Base-by-base conservation (phyloP, 1,140 invertebrate genomes). In the Drosophila persimilis region DNA sequence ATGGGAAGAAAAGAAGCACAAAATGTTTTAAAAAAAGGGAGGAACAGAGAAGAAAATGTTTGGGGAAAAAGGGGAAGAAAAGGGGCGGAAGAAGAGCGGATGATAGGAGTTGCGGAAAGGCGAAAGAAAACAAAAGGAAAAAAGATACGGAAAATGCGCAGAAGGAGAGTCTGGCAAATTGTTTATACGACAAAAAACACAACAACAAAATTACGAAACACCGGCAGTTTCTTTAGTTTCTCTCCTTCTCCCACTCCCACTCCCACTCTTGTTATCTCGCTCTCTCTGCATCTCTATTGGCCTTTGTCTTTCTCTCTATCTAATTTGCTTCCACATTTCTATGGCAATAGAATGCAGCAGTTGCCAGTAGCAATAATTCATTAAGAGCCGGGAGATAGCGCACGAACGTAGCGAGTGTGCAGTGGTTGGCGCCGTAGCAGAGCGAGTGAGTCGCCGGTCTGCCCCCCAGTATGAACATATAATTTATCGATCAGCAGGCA, bases 161-260 rank as follows among this genome's bases (percentile, higher is more conserved):
- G 6, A 43, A 39, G 41, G 59, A 44, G 8, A 29, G n/a, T 9
- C 47, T 57, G 62, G 50, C 62, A 72, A 81, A 69, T 83, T 77
- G 55, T 70, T 64, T 62, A 72, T 63, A 57, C 59, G 58, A 62
- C 48, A 31, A 44, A 59, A 55, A 39, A 11, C 1, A 11, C 60
- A 72, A 20, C 20, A 24, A 24, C 24, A 24, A 24, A 26, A 26
- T 5, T 5, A 26, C 24, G 24, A 26, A 86, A 86, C 81, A 85
- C 81, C 81, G 86, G 80, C 81, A 86, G 69, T 74, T 86, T 77
- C 24, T 26, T 4, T 26, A 26, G 24, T 5, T 26, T 26, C 24
- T 26, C 3, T 26, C 3, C 4, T 5, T 4, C 24, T 63, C 50
- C 13, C 20, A 26, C 9, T 13, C 15, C 15, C 15, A 15, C 15